phyloP scores from a whole-genome alignment of 2,797 vertebrate species.

The Pempheris klunzingeri region DNA sequence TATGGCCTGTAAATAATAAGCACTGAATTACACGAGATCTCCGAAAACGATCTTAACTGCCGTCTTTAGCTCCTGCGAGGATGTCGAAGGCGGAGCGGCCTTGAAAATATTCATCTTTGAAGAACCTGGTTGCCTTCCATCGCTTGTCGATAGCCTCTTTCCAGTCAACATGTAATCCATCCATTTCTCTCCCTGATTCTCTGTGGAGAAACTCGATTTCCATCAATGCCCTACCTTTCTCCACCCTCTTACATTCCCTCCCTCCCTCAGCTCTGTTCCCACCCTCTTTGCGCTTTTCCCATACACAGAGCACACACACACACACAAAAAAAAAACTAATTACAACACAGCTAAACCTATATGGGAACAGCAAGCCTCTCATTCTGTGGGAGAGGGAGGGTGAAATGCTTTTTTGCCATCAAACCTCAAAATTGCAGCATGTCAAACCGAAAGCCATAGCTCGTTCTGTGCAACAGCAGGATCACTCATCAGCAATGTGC shows the following conservation, averaged over 20 bases:
- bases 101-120: conserved; percentile 53
- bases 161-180: conserved; percentile 55
- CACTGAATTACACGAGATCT: conserved; percentile 26
- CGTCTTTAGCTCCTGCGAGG: conserved; percentile 35
- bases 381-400: conserved; percentile 79
- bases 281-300: conserved; percentile 69
- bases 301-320: conserved; percentile 44
- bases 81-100: background rate
- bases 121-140: conserved; percentile 20
- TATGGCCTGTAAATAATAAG: conserved; percentile 16
- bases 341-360: conserved; percentile 83
- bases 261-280: conserved; percentile 50
- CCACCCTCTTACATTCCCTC: conserved; percentile 59
- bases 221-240: conserved; percentile 61
- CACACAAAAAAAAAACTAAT: conserved; percentile 76
- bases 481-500: conserved; percentile 67
- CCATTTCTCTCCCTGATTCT: conserved; percentile 52
- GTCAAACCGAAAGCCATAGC: conserved; percentile 65
- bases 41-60: conserved; percentile 17
- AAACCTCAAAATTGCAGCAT: conserved; percentile 86
- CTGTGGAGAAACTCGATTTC: conserved; percentile 48
- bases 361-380: conserved; percentile 81
- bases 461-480: conserved; percentile 63
- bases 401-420: conserved; percentile 80
- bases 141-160: conserved; percentile 43